Evolutionary conservation across 2,113 vertebrate species (phyloP).

Genomic region (Zosterops pallidus): DNA sequence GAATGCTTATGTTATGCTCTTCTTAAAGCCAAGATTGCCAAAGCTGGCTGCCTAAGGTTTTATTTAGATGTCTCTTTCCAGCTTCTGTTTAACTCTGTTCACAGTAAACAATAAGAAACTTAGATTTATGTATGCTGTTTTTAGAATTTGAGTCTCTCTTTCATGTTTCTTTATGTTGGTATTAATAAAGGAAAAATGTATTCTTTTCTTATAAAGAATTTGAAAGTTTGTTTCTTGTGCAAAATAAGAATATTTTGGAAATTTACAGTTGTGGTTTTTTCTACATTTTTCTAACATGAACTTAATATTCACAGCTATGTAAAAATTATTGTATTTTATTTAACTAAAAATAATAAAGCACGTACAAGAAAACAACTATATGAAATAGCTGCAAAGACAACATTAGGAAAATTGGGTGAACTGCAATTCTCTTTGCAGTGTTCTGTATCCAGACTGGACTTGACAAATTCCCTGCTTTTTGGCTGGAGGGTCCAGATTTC

Average conservation of each 20-base stretch:
- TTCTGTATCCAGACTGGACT: not conserved
- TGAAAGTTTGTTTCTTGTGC: not conserved
- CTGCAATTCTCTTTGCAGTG: not conserved
- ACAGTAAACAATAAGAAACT: not conserved
- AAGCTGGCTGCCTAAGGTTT: not conserved
- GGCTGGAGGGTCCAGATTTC: not conserved
- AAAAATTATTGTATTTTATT: not conserved
- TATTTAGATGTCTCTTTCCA: not conserved
- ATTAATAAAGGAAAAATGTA: not conserved
- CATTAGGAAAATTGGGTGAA: not conserved
- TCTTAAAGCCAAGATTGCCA: not conserved
- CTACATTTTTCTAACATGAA: not conserved
- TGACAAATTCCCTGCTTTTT: not conserved
- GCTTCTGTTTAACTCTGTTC: not conserved
- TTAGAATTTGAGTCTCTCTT: not conserved
- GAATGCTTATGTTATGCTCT: not conserved
- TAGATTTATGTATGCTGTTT: not conserved
- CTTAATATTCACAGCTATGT: not conserved
- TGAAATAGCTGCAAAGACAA: not conserved
- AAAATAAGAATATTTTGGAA: not conserved
- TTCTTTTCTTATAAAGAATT: not conserved
- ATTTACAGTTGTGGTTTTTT: not conserved
- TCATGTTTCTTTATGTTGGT: not conserved
- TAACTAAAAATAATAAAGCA: not conserved
- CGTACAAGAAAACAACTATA: not conserved